phyloP scores from a whole-genome alignment of 2,113 vertebrate species.

The Axis porcinus region DNA sequence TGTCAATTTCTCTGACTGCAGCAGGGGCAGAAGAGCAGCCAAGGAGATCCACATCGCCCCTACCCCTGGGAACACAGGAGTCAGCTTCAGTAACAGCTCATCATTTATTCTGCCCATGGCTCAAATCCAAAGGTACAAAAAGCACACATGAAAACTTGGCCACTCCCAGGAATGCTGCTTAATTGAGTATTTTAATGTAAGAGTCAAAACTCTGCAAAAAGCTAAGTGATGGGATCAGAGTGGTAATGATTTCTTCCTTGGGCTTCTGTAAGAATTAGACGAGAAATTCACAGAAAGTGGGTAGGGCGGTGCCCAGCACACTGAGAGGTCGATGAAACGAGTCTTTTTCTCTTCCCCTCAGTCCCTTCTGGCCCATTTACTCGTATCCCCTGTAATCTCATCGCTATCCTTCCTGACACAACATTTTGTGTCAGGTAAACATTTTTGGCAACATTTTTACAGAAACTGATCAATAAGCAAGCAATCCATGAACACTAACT shows the following conservation, averaged over 20 bases:
- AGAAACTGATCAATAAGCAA: constrained; percentile 47
- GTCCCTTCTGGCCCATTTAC: neutral
- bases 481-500: neutral
- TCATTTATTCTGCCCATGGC: neutral
- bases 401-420: neutral
- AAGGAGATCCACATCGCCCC: neutral
- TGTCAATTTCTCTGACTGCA: neutral
- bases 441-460: constrained; percentile 25
- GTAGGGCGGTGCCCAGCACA: neutral
- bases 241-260: constrained; percentile 5
- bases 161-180: neutral
- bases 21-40: neutral
- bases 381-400: neutral
- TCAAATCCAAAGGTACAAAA: neutral
- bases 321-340: neutral
- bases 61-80: neutral
- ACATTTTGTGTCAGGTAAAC: no score
- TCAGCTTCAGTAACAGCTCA: neutral
- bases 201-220: neutral
- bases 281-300: neutral
- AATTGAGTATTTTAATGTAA: neutral
- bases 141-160: neutral
- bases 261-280: neutral
- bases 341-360: neutral
- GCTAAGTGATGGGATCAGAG: neutral